Evolutionary conservation across 2,113 vertebrate genomes (phyloP).

Genomic region (Boulengeromyrus knoepffleri): DNA sequence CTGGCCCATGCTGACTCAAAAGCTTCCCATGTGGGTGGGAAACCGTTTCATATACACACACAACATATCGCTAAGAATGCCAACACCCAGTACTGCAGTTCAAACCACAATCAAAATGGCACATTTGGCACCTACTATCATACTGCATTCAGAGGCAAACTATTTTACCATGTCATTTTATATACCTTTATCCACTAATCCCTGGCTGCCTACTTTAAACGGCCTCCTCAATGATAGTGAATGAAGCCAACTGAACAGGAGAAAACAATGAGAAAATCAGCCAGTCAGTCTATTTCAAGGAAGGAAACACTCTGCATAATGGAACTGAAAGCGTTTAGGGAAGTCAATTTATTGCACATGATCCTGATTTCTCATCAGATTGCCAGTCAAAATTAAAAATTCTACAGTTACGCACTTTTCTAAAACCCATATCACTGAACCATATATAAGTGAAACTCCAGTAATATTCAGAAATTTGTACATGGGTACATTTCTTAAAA

Average conservation of each 20-base stretch:
- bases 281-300: not conserved
- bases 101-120: not conserved
- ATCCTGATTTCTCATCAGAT: not conserved
- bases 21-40: not conserved
- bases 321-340: conserved; percentile 16
- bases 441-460: not conserved
- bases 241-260: not conserved
- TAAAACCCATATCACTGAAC: not conserved
- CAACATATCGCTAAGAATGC: not conserved
- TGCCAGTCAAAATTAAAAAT: not conserved
- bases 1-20: not conserved
- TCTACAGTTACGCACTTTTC: not conserved
- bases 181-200: not conserved
- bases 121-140: not conserved
- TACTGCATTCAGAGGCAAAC: not conserved
- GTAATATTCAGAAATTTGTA: not conserved
- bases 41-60: not conserved
- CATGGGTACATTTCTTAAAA: not conserved
- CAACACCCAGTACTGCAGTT: not conserved
- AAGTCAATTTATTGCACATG: conserved; percentile 7
- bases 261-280: not conserved
- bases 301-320: not conserved
- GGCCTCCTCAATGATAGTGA: not conserved
- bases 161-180: not conserved
- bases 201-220: not conserved